Evolutionary conservation across 1,140 invertebrate species (phyloP).

Genomic region (Callitettix versicolor): DNA sequence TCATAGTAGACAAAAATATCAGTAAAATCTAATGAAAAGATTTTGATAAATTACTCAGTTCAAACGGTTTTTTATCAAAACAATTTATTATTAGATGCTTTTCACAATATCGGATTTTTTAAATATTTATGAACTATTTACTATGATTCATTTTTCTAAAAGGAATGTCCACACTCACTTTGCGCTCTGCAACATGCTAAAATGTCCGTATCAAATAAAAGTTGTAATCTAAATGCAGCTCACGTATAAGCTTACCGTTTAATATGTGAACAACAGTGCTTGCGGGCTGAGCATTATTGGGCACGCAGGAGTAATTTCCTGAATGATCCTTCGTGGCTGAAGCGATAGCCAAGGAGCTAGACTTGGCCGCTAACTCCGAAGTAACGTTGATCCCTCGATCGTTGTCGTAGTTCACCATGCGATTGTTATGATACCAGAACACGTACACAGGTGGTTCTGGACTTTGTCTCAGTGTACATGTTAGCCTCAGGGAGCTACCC

Average conservation of each 20-base stretch:
- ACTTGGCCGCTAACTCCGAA: slow-evolving; percentile 46
- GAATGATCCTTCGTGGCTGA: slow-evolving; percentile 58
- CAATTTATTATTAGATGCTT: too few relatives aligned
- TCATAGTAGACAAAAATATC: too few relatives aligned
- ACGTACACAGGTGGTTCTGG: slow-evolving; percentile 73
- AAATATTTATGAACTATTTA: too few relatives aligned
- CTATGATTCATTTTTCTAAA: too few relatives aligned
- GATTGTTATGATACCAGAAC: slow-evolving; percentile 84
- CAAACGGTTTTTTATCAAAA: too few relatives aligned
- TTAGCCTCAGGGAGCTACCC: slow-evolving; percentile 66
- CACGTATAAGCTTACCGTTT: slow-evolving; percentile 47
- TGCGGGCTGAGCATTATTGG: slow-evolving; percentile 72
- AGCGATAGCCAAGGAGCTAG: slow-evolving; percentile 51
- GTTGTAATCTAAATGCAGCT: too few relatives aligned
- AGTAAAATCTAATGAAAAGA: too few relatives aligned
- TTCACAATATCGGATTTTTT: too few relatives aligned
- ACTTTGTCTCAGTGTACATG: slow-evolving; percentile 67
- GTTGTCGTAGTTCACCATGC: slow-evolving; percentile 81
- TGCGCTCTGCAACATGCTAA: too few relatives aligned
- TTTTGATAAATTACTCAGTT: too few relatives aligned
- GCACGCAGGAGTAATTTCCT: slow-evolving; percentile 79
- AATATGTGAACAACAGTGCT: slow-evolving; percentile 78
- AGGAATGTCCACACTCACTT: too few relatives aligned
- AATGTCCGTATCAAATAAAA: too few relatives aligned
- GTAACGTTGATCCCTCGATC: slow-evolving; percentile 74